A percentile compares a stretch with the other conserved stretches of the same genome.
These are phyloP conservation scores for Neoarius graeffei DNA, from an alignment of 2,113 vertebrate genomes.

Conservation along the genomic window DNA sequence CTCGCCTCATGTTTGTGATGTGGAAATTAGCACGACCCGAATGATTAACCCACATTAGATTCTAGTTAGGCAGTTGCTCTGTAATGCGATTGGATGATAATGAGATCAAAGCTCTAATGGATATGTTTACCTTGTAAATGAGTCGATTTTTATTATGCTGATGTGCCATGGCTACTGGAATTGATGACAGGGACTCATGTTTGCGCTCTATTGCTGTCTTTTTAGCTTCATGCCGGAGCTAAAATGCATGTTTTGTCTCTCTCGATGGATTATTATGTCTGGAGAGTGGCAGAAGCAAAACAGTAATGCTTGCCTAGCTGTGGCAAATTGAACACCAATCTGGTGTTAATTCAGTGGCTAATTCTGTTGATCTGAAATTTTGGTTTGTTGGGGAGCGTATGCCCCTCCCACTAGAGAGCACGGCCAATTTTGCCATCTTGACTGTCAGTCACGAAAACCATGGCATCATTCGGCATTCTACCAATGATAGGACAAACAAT, in stretches of 20 bases:
- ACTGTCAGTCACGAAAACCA: not conserved
- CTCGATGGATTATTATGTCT: not conserved
- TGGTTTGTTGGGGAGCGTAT: not conserved
- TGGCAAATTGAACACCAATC: not conserved
- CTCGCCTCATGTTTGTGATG: slow-evolving; percentile 16
- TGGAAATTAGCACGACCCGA: slow-evolving; percentile 54
- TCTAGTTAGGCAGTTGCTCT: slow-evolving; percentile 51
- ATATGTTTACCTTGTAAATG: slow-evolving; percentile 58
- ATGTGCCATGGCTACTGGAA: slow-evolving; percentile 43
- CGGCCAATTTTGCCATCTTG: not conserved
- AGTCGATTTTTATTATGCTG: slow-evolving; percentile 47
- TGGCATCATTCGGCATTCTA: not conserved
- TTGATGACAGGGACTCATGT: slow-evolving; percentile 37
- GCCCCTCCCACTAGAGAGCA: not conserved
- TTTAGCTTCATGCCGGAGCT: not conserved
- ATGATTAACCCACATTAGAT: slow-evolving; percentile 60
- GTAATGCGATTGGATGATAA: slow-evolving; percentile 55
- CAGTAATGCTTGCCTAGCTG: not conserved
- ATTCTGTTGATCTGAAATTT: not conserved
- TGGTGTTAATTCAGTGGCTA: not conserved
- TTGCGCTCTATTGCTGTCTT: slow-evolving; percentile 26
- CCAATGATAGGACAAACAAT: not conserved
- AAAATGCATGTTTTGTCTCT: not conserved
- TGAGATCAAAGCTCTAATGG: slow-evolving; percentile 56
- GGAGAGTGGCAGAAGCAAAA: not conserved